phyloP scores from a whole-genome alignment of 1,140 invertebrate genomes.

The Drosophila micromelanica region DNA sequence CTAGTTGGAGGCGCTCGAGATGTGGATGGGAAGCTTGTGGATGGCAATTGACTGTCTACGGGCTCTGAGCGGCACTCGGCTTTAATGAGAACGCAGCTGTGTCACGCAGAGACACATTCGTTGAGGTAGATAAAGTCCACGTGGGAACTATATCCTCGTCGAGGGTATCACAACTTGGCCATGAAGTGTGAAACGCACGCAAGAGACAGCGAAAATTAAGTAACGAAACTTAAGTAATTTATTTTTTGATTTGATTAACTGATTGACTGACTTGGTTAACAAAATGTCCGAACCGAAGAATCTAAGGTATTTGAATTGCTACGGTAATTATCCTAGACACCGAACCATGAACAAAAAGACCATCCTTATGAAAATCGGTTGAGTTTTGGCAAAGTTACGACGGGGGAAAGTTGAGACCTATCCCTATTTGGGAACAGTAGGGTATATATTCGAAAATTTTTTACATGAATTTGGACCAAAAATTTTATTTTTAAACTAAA shows the following conservation, averaged over 20 bases:
- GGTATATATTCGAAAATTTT: too few species aligned
- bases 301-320: too few species aligned
- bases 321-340: too few species aligned
- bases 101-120: slow-evolving; percentile 47
- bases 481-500: too few species aligned
- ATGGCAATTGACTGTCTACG: slow-evolving; percentile 8
- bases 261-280: not conserved
- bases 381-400: too few species aligned
- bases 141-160: not conserved
- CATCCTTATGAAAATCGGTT: too few species aligned
- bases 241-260: not conserved
- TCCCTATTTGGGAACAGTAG: too few species aligned
- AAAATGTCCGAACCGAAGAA: too few species aligned
- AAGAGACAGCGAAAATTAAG: not conserved
- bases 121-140: slow-evolving; percentile 37
- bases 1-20: not conserved
- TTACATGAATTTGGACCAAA: too few species aligned
- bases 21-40: not conserved
- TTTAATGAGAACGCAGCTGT: slow-evolving; percentile 74
- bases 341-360: too few species aligned
- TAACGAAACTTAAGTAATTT: not conserved
- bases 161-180: not conserved
- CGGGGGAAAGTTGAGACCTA: too few species aligned
- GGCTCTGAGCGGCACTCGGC: slow-evolving; percentile 25
- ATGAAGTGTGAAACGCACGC: not conserved